Conservation (phyloP, 1,140 invertebrate genomes). For the Drosophila arawakana region DNA sequence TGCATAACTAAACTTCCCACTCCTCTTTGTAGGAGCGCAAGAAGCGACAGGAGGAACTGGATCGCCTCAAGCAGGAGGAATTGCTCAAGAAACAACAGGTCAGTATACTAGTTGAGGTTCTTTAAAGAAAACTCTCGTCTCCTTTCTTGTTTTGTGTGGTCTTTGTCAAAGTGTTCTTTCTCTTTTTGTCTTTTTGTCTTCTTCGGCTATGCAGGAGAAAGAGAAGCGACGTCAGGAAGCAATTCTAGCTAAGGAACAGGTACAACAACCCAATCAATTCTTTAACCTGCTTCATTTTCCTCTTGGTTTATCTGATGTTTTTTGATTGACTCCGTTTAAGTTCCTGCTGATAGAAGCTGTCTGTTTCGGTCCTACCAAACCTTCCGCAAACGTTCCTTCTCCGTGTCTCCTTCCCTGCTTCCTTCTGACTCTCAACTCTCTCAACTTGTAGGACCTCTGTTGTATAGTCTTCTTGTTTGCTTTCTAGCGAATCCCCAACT, state of each 20-base stretch:
- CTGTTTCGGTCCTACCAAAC: neutral
- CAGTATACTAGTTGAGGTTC: constrained; percentile 20
- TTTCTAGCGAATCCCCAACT: constrained; percentile 84
- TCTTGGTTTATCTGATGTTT: neutral
- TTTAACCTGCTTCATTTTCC: neutral
- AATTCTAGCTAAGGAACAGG: constrained; percentile 94
- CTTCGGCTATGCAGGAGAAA: constrained; percentile 88
- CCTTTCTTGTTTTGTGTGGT: constrained; percentile 4
- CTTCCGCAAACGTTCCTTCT: neutral
- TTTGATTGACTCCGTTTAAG: neutral
- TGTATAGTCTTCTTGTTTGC: constrained; percentile 53
- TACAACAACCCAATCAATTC: constrained; percentile 82
- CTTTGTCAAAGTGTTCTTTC: constrained; percentile 4
- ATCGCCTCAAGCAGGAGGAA: constrained; percentile 93
- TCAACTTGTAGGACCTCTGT: neutral
- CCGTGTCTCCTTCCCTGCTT: neutral
- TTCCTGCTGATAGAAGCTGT: neutral
- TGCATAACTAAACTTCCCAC: too few relatives aligned
- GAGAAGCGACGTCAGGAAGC: constrained; percentile 94
- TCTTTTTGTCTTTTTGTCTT: constrained; percentile 66
- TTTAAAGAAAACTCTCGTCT: neutral
- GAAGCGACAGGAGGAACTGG: constrained; percentile 93
- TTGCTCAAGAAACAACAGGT: constrained; percentile 94
- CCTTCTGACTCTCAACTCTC: neutral
- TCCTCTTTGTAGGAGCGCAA: constrained; percentile 89